Evolutionary conservation across 2,888 invertebrate genomes (phyloP), one percentile per base, ranked within the genome.

Genomic region (Netelia fuscicornis): DNA sequence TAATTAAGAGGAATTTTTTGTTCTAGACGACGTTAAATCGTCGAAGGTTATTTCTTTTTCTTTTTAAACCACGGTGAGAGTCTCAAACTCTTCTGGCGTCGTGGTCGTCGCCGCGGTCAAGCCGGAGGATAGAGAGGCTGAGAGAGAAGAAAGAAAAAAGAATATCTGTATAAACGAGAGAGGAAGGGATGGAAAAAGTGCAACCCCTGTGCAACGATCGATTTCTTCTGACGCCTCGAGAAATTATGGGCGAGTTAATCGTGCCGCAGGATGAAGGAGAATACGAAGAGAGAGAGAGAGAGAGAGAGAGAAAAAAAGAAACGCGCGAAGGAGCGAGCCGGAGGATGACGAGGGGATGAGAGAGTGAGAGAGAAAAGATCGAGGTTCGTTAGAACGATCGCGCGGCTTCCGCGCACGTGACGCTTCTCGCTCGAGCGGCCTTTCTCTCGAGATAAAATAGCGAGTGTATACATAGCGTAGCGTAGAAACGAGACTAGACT

Each of bases 161-260:
- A 65, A 65, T 42, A 30, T 2, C 65, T 17, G n/a, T n/a, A 17
- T 17, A 6, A 56, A 56, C 6, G 56, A 56, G 13, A 56, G n/a
- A 3, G 42, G n/a, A 5, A 17, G 25, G 23, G 37, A 13, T 3
- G 20, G 30, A 64, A 64, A 58, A 56, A 71, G 37, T 48, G n/a
- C 64, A 56, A 17, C 44, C 72, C 11, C 44, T 48, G 71, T 75
- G 64, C 62, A 65, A 10, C 65, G 79, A 83, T 80, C 83, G 75
- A 80, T 83, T 60, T 48, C 37, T 70, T 71, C 71, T 65, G 75
- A 83, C 75, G 83, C 79, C 64, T 62, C 42, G 83, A 71, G 79
- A 83, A 83, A 83, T 83, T 83, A 83, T 75, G 54, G 70, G 58
- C 42, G 75, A 70, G 79, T 76, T 83, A 71, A 80, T 25, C 75